Evolutionary conservation across 2,113 vertebrate species (phyloP).

Genomic region (Rafetus swinhoei): DNA sequence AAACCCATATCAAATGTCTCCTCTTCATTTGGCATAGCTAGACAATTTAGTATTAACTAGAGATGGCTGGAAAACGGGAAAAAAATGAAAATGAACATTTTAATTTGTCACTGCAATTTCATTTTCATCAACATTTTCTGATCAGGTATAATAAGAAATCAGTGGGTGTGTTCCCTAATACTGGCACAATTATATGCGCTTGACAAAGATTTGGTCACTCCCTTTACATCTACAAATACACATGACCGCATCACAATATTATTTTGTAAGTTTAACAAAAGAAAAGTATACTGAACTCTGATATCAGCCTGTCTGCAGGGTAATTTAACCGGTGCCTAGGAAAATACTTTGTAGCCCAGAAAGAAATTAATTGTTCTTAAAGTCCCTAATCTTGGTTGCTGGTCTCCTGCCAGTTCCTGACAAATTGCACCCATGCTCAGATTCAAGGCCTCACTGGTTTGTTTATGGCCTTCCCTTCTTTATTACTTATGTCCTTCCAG

Average conservation of each 20-base stretch:
- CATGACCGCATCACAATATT: rapidly evolving
- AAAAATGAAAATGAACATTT: neutral
- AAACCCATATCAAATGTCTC: too few species aligned
- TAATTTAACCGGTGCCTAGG: neutral
- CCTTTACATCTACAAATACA: neutral
- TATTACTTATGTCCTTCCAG: neutral
- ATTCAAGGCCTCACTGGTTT: rapidly evolving
- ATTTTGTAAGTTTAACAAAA: neutral
- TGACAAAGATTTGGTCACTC: neutral
- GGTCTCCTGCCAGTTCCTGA: neutral
- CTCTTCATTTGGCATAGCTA: too few species aligned
- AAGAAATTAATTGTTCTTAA: neutral
- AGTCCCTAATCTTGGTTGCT: rapidly evolving
- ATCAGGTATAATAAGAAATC: neutral
- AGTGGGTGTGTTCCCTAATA: neutral
- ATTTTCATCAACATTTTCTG: neutral
- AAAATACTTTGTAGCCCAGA: neutral
- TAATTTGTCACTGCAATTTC: rapidly evolving
- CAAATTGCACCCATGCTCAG: neutral
- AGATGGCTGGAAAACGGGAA: neutral
- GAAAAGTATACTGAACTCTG: neutral
- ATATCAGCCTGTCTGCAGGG: neutral
- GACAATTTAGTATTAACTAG: neutral
- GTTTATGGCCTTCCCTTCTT: rapidly evolving
- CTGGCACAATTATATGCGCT: rapidly evolving